Evolutionary conservation across 2,113 vertebrate species (phyloP), one percentile per base, ranked within the genome.

Genomic region (Tauraco erythrolophus): DNA sequence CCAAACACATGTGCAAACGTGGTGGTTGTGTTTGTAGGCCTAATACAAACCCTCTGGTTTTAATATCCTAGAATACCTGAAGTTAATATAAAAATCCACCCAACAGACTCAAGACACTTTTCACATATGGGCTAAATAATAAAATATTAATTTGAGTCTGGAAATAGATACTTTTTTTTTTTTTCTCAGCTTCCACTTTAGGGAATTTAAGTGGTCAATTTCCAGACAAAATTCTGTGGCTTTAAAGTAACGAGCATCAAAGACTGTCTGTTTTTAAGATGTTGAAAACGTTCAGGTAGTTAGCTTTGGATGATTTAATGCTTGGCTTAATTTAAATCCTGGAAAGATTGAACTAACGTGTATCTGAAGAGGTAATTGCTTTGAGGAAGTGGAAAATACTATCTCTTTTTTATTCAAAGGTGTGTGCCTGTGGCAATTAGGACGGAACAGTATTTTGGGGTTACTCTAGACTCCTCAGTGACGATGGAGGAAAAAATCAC

Each of bases 281-380:
- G 43, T 28, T 77, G 87, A 58, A 93, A 88, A 79, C 18, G 8
- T 88, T 85, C 84, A 96, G 89, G 87, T 92, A 76, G 81, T 87
- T 96, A 74, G 61, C 54, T 91, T 89, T 75, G 61, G 84, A 53
- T 74, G 46, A 88, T 93, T 96, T 96, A 95, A 87, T 89, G 53
- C 61, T 94, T 60, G 81, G 56, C 65, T 96, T 95, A 96, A 89
- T 94, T 95, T 96, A 95, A 95, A 88, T 89, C 80, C 82, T 88
- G 75, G 54, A 65, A 95, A 90, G 84, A 85, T 57, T 82, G 81
- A 88, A 65, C 70, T 93, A 85, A 93, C 0, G 0, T 25, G 2
- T 85, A 60, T 83, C 88, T 93, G 75, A 56, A 65, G 62, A 85
- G 13, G 66, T 69, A 94, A 83, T 88, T 95, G 78, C 89, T 93